Evolutionary conservation across 2,113 vertebrate genomes (phyloP), one percentile per base, ranked within the genome.

Genomic region (Plotosus lineatus): DNA sequence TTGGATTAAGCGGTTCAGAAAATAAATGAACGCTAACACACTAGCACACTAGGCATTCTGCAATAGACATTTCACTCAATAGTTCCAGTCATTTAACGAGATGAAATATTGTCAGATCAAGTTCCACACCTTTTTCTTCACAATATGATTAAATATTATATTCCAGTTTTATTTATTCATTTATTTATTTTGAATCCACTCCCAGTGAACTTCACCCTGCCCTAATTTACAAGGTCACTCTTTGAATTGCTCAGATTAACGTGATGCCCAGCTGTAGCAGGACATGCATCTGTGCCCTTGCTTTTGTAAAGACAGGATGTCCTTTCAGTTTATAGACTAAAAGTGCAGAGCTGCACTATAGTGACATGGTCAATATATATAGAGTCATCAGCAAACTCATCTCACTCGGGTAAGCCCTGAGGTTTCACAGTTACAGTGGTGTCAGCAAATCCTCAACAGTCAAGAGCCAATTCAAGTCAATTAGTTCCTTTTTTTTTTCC

Each of bases 141-240:
- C 17, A 6, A 65, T 58, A 76, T 77, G 58, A 66, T 85, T 78
- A 56, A 17, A 63, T n/a, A 58, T n/a, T n/a, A n/a, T n/a, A n/a
- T n/a, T n/a, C n/a, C n/a, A n/a, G n/a, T n/a, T n/a, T n/a, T n/a
- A n/a, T n/a, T n/a, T n/a, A n/a, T n/a, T n/a, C n/a, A n/a, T n/a
- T n/a, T n/a, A n/a, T n/a, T n/a, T n/a, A n/a, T n/a, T n/a, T n/a
- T n/a, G n/a, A n/a, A n/a, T n/a, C n/a, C n/a, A n/a, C n/a, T 51
- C 42, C 26, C 38, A 14, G 21, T 10, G 75, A 8, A 21, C 60
- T 84, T 85, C 80, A 82, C 82, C 81, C 28, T 83, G 84, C 85
- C 85, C 82, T 88, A 90, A 90, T 85, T 88, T 88, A 86, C 80
- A 86, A 60, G 4, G 63, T 68, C 77, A 60, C 85, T 85, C 56